Conservation (phyloP, 2,113 vertebrate species). For the Aythya baeri region DNA sequence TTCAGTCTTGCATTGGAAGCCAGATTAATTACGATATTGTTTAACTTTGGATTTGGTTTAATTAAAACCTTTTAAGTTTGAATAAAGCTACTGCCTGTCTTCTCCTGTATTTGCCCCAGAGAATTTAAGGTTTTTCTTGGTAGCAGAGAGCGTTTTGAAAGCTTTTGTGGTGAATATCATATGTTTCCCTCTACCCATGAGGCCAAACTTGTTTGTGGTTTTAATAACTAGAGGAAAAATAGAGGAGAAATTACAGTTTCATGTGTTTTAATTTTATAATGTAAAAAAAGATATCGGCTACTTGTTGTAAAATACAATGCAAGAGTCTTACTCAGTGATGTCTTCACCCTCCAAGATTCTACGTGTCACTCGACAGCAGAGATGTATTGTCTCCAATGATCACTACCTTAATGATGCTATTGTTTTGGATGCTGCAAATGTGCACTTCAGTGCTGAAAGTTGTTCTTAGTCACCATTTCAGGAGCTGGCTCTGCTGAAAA, state of each 20-base stretch:
- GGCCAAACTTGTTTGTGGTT: background rate
- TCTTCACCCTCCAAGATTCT: background rate
- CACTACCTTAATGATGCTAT: background rate
- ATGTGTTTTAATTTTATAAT: background rate
- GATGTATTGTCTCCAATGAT: background rate
- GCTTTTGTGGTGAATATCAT: background rate
- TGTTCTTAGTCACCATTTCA: background rate
- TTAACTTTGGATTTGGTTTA: background rate
- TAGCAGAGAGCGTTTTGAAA: background rate
- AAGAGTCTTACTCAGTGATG: background rate
- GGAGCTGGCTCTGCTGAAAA: background rate
- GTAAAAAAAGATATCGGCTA: background rate
- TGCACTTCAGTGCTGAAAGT: background rate
- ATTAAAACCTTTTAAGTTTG: background rate
- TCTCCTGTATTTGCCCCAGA: background rate
- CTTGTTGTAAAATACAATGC: background rate
- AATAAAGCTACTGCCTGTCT: background rate
- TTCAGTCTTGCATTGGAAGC: background rate
- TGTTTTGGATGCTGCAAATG: background rate
- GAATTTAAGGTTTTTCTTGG: background rate
- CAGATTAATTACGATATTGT: background rate
- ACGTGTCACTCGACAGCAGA: rapidly evolving
- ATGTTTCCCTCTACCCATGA: background rate
- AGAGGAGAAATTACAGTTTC: background rate
- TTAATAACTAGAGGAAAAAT: background rate